phyloP scores from a whole-genome alignment of 2,797 vertebrate species.

The Scyliorhinus canicula region DNA sequence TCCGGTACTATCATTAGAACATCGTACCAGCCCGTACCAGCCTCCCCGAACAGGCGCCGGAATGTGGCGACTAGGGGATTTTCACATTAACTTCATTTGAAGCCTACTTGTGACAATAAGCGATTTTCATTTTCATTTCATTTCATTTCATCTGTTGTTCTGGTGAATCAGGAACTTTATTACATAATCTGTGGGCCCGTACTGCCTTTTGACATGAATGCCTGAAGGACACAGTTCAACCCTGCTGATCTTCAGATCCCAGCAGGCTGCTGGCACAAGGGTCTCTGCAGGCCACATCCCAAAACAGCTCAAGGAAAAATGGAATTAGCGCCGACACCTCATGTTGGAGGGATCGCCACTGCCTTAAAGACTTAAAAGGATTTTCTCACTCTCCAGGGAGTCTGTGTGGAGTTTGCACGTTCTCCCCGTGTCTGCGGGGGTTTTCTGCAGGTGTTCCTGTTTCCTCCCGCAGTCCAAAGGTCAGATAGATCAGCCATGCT shows the following conservation, averaged over 20 bases:
- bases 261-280: not conserved
- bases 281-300: not conserved
- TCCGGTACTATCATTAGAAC: not conserved
- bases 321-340: not conserved
- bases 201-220: not conserved
- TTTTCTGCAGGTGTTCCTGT: too few relatives aligned
- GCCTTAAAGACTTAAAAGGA: not conserved
- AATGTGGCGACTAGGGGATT: too few relatives aligned
- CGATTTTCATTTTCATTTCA: too few relatives aligned
- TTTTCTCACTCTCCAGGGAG: not conserved
- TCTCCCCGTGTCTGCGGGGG: too few relatives aligned
- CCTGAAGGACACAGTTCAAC: not conserved
- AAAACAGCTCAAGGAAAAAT: not conserved
- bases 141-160: too few relatives aligned
- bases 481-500: too few relatives aligned
- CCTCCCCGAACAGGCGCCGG: too few relatives aligned
- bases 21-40: too few relatives aligned
- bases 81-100: too few relatives aligned
- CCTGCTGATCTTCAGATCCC: not conserved
- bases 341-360: not conserved
- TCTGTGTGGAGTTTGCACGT: too few relatives aligned
- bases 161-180: not conserved
- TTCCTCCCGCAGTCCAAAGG: too few relatives aligned
- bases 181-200: not conserved
- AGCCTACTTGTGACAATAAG: too few relatives aligned